Conservation (phyloP, 2,888 invertebrate species). For the Clistopyga incitator region DNA sequence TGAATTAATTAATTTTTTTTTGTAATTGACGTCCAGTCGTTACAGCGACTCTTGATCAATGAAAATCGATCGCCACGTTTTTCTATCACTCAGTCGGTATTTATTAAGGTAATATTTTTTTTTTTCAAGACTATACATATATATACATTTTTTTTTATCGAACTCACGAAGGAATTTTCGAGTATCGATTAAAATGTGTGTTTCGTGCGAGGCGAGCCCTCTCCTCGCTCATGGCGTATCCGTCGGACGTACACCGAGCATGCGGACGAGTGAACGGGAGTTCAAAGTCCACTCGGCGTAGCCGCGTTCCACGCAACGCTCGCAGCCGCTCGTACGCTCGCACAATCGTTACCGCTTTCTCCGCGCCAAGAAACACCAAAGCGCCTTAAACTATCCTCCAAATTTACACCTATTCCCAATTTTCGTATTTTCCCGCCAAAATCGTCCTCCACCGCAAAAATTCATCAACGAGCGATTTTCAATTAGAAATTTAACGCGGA, state of each 20-base stretch:
- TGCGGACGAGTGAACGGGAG: slow-evolving; percentile 58
- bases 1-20: too few relatives aligned
- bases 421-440: too few relatives aligned
- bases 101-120: too few relatives aligned
- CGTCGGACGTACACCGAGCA: slow-evolving; percentile 41
- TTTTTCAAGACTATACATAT: not conserved
- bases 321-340: slow-evolving; percentile 25
- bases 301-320: slow-evolving; percentile 32
- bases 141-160: not conserved
- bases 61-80: too few relatives aligned
- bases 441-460: too few relatives aligned
- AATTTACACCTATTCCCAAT: too few relatives aligned
- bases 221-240: slow-evolving; percentile 48
- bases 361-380: slow-evolving; percentile 15
- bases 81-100: too few relatives aligned
- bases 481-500: too few relatives aligned
- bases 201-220: slow-evolving; percentile 22
- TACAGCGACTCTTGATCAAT: too few relatives aligned
- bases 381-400: slow-evolving; percentile 8
- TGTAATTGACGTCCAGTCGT: too few relatives aligned
- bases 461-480: too few relatives aligned
- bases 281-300: slow-evolving; percentile 64
- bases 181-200: slow-evolving; percentile 8
- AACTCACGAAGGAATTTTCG: not conserved
- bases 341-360: slow-evolving; percentile 43